Evolutionary conservation across 2,797 vertebrate species (phyloP).

Genomic region (Scarus forsteni): DNA sequence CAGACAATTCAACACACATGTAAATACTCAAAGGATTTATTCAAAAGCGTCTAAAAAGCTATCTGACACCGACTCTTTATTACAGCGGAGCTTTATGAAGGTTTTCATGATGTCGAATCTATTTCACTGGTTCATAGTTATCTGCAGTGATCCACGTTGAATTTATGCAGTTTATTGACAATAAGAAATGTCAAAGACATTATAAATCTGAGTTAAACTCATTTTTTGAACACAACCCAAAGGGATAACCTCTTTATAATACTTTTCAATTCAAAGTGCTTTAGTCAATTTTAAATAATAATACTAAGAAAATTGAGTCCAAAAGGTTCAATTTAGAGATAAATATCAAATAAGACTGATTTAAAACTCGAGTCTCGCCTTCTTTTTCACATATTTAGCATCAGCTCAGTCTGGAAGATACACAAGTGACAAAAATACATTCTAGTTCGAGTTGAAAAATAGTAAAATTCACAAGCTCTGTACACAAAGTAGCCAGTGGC

Average conservation of each 20-base stretch:
- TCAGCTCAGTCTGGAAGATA: conserved; percentile 25
- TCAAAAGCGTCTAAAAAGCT: conserved; percentile 68
- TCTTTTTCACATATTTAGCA: neutral
- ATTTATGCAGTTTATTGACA: conserved; percentile 18
- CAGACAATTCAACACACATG: conserved; percentile 3
- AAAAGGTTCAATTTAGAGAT: conserved; percentile 47
- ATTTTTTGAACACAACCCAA: conserved; percentile 40
- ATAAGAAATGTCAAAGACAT: conserved; percentile 51
- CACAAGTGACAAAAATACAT: conserved; percentile 49
- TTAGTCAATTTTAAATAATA: conserved; percentile 58
- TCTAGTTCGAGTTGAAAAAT: conserved; percentile 56
- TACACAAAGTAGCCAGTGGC: conserved; percentile 53
- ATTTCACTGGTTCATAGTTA: conserved; percentile 47
- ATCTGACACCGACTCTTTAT: conserved; percentile 46
- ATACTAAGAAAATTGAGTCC: conserved; percentile 28
- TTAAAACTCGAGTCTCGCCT: neutral
- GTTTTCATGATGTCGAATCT: conserved; percentile 65
- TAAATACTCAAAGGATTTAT: conserved; percentile 64
- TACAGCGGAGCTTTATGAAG: conserved; percentile 59
- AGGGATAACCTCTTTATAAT: conserved; percentile 37
- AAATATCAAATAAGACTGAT: conserved; percentile 29
- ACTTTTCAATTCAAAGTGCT: conserved; percentile 75
- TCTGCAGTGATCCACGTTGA: conserved; percentile 27
- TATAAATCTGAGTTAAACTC: conserved; percentile 17
- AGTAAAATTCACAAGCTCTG: conserved; percentile 61